Base-by-base conservation (phyloP, 2,888 invertebrate species). In the Aleiodes testaceus region DNA sequence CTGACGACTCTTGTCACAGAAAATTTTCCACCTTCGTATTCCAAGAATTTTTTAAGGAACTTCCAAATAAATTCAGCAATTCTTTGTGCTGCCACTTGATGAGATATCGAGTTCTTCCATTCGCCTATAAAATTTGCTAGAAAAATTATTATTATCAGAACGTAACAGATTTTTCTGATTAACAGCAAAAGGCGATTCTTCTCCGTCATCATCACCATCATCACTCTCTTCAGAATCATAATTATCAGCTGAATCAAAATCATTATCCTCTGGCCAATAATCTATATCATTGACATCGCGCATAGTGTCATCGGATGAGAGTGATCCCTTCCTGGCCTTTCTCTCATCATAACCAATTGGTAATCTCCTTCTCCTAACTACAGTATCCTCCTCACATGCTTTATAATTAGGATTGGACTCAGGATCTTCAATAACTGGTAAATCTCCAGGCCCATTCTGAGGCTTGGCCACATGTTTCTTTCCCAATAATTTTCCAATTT, bases 401-500 rank as follows among this genome's bases (percentile, higher is more conserved):
- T 49, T 36, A 22, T 49, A 59, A 47, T 50, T 9, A 14, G 7
- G 5, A 3, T 16, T 36, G 2, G 63, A 49, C 7, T 9, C 20
- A 2, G 63, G 63, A 49, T 66, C 66, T 14, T 66, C 66, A 1
- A 47, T 50, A 20, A 61, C 14, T 42, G 26, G 22, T 20, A 36
- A 36, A 36, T 18, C 7, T 3, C 22, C 3, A 45, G 45, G 14
- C 2, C 44, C 44, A 63, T 63, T 45, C 12, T 22, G 9, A 5
- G 14, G 22, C 16, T 36, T 20, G 9, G 9, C 36, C 2, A 69
- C 69, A 66, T 73, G 72, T 52, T 68, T 76, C 20, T 50, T 70
- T 3, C 49, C 74, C 52, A 73, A 44, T 1, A 76, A 30, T 4
- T 69, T 11, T 12, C 64, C 64, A 36, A 74, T 66, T 20, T 70